Base-by-base conservation (phyloP, 2,113 vertebrate species). In the Cinclus mexicanus region DNA sequence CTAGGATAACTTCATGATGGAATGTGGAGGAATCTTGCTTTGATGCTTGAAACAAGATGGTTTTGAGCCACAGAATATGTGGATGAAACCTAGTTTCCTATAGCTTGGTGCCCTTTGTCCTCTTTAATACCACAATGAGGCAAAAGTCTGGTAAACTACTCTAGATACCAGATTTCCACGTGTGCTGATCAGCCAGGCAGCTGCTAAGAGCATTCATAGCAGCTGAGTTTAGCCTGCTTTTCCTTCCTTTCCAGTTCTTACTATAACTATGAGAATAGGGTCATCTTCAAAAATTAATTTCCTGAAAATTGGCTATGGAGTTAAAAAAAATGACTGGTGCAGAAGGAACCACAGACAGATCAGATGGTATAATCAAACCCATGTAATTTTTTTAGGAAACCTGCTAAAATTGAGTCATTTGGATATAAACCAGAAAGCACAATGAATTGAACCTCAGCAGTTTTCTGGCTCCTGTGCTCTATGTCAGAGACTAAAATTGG, bases 371-470 rank as follows among this genome's bases (percentile, higher is more conserved):
- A 79, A 93, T 72, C 57, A 89, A 89, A 96, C 15, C 35, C 29
- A 69, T 26, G 33, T 49, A 10, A 21, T 67, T 79, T 72, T 95
- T 64, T 88, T 49, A 72, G n/a, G 82, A 77, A 94, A 93, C 67
- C 70, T 93, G 70, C 41, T 94, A 80, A 65, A 90, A 90, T 13
- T 16, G 44, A 83, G 41, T 87, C 31, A 87, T 94, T 89, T 87
- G 70, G 67, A 41, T 79, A 61, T 42, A 79, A 95, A 72, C 29
- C 57, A 87, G 61, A 91, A 87, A 89, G 74, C 50, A 29, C 6
- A 7, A 42, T 61, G 10, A 84, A 74, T 42, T 82, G 23, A 61
- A 60, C 46, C 53, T 82, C 37, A 65, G 65, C 49, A 64, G 12
- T 71, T 92, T 89, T 49, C 35, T 93, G 61, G 63, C 53, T 91